Percentiles rank a stretch among this genome's conserved stretches.
Evolutionary conservation across 2,113 vertebrate species (phyloP).

Genomic region (Pterocles gutturalis): DNA sequence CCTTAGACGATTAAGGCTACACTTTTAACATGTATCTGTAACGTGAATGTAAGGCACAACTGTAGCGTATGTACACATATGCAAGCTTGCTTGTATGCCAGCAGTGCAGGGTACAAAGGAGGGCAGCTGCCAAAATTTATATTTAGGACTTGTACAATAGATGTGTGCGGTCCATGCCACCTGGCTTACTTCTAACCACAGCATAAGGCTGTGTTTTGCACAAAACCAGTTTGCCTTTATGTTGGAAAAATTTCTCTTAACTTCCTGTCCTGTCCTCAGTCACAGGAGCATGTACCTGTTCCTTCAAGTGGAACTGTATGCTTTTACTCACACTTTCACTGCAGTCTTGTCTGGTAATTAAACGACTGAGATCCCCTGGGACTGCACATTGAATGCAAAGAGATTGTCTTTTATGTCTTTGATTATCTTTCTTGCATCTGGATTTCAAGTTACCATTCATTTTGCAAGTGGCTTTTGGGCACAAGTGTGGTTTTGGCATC

Average conservation of each 20-base stretch:
- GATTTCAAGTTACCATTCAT: background rate
- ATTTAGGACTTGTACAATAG: background rate
- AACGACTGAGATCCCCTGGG: background rate
- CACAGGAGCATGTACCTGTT: background rate
- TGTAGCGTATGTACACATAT: background rate
- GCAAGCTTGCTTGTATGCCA: background rate
- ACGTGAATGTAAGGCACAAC: background rate
- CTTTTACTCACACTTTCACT: background rate
- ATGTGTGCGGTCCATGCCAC: background rate
- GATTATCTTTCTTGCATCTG: background rate
- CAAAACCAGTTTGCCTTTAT: background rate
- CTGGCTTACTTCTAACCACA: background rate
- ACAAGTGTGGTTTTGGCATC: background rate
- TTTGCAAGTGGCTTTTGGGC: background rate
- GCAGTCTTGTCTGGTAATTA: background rate
- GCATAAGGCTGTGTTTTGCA: background rate
- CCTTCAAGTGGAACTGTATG: background rate
- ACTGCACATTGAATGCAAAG: background rate
- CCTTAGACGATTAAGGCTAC: background rate
- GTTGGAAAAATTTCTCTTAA: background rate
- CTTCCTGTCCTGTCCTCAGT: background rate
- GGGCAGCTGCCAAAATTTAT: background rate
- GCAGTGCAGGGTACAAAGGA: background rate
- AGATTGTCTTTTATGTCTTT: background rate
- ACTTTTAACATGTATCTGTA: fast-evolving